phyloP scores from a whole-genome alignment of 2,797 vertebrate genomes.

The Pseudochaenichthys georgianus region DNA sequence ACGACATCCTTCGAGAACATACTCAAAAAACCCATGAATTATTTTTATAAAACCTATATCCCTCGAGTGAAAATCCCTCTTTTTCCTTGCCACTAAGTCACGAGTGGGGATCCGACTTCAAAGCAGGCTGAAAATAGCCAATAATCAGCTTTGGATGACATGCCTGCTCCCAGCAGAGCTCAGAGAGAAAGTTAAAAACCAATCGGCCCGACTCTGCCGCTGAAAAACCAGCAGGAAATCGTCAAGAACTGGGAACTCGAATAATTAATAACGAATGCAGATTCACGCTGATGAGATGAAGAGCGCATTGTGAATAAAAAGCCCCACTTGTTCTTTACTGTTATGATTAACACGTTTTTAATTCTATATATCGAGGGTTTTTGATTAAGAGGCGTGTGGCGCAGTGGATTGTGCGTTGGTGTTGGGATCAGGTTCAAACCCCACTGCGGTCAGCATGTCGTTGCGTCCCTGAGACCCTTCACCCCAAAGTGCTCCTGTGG shows the following conservation, averaged over 20 bases:
- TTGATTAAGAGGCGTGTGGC: too few relatives aligned
- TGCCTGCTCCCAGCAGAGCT: constrained; percentile 32
- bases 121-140: constrained; percentile 61
- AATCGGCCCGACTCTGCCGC: background rate
- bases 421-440: too few relatives aligned
- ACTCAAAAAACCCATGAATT: constrained; percentile 19
- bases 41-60: constrained; percentile 35
- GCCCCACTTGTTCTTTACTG: too few relatives aligned
- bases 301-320: too few relatives aligned
- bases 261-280: background rate
- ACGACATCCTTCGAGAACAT: background rate
- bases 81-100: constrained; percentile 9
- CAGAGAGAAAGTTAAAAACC: constrained; percentile 19
- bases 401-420: too few relatives aligned
- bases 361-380: too few relatives aligned
- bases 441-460: too few relatives aligned
- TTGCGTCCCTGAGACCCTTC: too few relatives aligned
- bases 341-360: too few relatives aligned
- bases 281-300: background rate
- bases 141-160: constrained; percentile 65
- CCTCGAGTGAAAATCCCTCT: constrained; percentile 31
- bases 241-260: background rate
- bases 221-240: background rate
- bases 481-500: too few relatives aligned
- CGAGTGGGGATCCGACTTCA: constrained; percentile 45